Evolutionary conservation across 2,888 invertebrate genomes (phyloP), one percentile per base, ranked within the genome.

Genomic region (Melieria crassipennis): DNA sequence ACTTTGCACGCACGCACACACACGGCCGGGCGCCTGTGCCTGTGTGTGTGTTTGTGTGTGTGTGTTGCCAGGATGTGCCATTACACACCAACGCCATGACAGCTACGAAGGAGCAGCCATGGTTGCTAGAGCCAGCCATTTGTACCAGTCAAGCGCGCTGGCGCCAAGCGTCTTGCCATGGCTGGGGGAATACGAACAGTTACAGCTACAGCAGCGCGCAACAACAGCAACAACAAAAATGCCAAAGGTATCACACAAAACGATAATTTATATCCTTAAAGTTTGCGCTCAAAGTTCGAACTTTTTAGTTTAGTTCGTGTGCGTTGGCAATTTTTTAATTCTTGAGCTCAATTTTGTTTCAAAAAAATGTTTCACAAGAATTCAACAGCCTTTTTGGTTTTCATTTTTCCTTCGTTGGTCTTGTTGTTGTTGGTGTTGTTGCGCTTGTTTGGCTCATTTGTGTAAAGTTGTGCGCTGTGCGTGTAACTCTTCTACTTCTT

Each of bases 191-290:
- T 11, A 30, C 30, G 52, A n/a, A 55, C 45, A 16, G 55, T 2
- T 42, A 63, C 66, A 56, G 48, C 56, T 46, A 7, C 55, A 63
- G 13, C 45, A 47, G 55, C 61, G 61, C 46, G 56, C 56, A 62
- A 46, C 52, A 68, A 62, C 55, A 68, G 48, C 48, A 48, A 70
- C n/a, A 64, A 52, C 64, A 65, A 73, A 75, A 78, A 76, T 77
- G 76, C 76, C 76, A 78, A 78, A 78, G 78, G 78, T 78, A 77
- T 78, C 75, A 78, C 75, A 76, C 75, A 77, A 69, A 76, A 77
- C 77, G 75, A 83, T 84, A 84, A 84, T 84, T 84, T 84, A 84
- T 84, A 80, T 82, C 81, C 80, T 78, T 79, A 79, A 83, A 84
- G 79, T 84, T 81, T 74, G 77, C 78, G 78, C 78, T 70, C 57